Evolutionary conservation across 2,113 vertebrate genomes (phyloP).

Genomic region (Aphelocoma coerulescens): DNA sequence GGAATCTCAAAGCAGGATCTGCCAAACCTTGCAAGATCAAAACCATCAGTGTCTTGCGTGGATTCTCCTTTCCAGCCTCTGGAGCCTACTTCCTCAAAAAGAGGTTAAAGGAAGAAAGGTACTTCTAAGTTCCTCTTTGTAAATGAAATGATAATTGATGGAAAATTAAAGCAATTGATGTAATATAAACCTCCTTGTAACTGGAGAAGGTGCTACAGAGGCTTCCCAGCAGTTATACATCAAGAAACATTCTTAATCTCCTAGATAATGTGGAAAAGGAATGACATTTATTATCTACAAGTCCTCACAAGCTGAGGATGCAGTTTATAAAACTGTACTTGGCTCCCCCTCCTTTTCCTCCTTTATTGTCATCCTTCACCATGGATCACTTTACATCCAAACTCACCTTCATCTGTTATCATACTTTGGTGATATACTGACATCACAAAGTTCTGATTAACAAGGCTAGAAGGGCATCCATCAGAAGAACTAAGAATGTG

Average conservation of each 20-base stretch:
- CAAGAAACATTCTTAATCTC: slow-evolving; percentile 50
- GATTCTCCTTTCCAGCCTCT: background rate
- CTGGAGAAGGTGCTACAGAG: slow-evolving; percentile 47
- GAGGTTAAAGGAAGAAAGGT: slow-evolving; percentile 12
- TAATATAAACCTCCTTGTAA: slow-evolving; percentile 54
- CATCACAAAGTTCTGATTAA: slow-evolving; percentile 20
- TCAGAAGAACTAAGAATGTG: slow-evolving; percentile 24
- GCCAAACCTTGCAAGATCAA: background rate
- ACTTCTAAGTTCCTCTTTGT: slow-evolving; percentile 33
- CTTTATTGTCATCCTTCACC: slow-evolving; percentile 20
- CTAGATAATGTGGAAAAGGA: slow-evolving; percentile 24
- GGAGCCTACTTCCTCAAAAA: background rate
- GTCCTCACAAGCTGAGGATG: slow-evolving; percentile 37
- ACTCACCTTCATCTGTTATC: slow-evolving; percentile 46
- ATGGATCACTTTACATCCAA: slow-evolving; percentile 16
- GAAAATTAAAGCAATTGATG: slow-evolving; percentile 35
- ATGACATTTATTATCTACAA: slow-evolving; percentile 48
- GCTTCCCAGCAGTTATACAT: slow-evolving; percentile 38
- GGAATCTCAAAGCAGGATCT: background rate
- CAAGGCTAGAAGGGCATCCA: slow-evolving; percentile 32
- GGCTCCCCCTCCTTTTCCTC: background rate
- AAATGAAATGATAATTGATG: slow-evolving; percentile 32
- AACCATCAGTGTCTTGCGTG: background rate
- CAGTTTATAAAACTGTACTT: background rate
- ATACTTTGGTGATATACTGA: background rate